Conservation (phyloP, 2,797 vertebrate species). For the Clamator glandarius region DNA sequence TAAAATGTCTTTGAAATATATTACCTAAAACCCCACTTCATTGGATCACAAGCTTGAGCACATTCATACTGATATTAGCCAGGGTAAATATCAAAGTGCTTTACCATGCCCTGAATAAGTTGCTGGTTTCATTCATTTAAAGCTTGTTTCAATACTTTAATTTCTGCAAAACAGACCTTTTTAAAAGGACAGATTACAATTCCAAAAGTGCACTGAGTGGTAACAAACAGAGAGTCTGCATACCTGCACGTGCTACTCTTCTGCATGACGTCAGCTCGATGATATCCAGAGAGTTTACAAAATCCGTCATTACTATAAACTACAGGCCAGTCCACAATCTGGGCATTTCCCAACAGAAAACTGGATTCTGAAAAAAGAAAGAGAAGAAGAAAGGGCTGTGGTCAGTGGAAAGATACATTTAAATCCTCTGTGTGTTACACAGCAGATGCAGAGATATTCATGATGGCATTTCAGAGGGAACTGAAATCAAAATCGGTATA, state of each 20-base stretch:
- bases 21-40: neutral
- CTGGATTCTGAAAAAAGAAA: constrained; percentile 86
- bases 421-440: neutral
- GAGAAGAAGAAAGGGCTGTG: neutral
- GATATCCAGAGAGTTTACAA: constrained; percentile 96
- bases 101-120: neutral
- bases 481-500: neutral
- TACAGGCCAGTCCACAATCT: constrained; percentile 98
- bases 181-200: neutral
- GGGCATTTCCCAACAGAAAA: constrained; percentile 96
- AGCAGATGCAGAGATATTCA: neutral
- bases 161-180: neutral
- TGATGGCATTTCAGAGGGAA: neutral
- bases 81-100: neutral
- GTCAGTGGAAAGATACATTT: neutral
- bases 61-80: neutral
- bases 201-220: neutral
- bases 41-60: neutral
- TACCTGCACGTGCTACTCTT: constrained; percentile 99
- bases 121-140: neutral
- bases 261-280: constrained; percentile 98
- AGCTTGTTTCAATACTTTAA: neutral
- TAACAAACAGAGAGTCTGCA: neutral
- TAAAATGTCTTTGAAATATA: neutral
- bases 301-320: constrained; percentile 99